Evolutionary conservation across 2,113 vertebrate species (phyloP).

Genomic region (Ophiodon elongatus): DNA sequence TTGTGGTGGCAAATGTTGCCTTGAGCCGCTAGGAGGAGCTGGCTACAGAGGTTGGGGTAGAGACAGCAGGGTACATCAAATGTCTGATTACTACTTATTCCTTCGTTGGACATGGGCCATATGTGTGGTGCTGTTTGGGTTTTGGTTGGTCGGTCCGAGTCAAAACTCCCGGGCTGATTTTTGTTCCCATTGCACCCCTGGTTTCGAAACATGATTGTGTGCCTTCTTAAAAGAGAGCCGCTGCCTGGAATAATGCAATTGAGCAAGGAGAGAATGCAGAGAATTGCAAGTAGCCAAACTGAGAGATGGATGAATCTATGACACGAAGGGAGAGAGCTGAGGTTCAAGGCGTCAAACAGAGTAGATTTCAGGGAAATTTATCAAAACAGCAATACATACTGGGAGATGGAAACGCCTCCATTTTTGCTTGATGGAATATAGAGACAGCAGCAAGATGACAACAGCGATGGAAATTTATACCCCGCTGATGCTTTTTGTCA

Average conservation of each 20-base stretch:
- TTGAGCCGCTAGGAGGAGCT: too few relatives aligned
- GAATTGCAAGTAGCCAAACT: background rate
- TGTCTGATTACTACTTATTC: too few relatives aligned
- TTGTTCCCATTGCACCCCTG: background rate
- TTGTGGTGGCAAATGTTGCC: too few relatives aligned
- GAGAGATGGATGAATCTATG: background rate
- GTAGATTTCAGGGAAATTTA: slow-evolving; percentile 6
- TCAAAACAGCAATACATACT: background rate
- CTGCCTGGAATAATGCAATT: background rate
- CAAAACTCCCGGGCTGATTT: too few relatives aligned
- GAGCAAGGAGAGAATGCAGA: background rate
- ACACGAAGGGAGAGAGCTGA: background rate
- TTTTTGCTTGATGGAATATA: background rate
- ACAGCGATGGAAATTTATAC: background rate
- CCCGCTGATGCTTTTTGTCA: background rate
- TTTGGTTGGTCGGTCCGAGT: background rate
- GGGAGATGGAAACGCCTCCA: background rate
- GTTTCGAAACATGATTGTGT: background rate
- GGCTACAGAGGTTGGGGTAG: too few relatives aligned
- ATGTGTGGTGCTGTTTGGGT: background rate
- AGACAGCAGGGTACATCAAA: too few relatives aligned
- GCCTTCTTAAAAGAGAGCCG: background rate
- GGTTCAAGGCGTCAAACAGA: background rate
- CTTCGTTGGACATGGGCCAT: background rate
- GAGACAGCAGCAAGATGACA: background rate